Evolutionary conservation across 2,797 vertebrate species (phyloP).

Genomic region (Bucorvus abyssinicus): DNA sequence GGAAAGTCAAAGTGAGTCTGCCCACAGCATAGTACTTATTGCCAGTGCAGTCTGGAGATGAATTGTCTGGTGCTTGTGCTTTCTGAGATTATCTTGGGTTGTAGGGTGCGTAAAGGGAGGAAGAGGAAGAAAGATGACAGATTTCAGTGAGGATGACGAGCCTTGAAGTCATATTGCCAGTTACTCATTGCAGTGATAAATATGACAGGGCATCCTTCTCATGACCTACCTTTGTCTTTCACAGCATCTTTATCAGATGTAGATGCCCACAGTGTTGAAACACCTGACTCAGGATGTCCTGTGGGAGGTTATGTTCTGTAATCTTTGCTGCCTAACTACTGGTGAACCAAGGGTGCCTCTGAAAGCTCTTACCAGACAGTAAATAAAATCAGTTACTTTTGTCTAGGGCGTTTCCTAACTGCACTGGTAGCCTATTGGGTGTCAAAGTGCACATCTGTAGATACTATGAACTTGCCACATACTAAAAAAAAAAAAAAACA

Average conservation of each 20-base stretch:
- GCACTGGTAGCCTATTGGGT: neutral
- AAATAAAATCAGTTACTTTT: conserved; percentile 8
- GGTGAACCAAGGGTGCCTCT: neutral
- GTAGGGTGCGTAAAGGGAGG: neutral
- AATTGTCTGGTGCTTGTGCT: neutral
- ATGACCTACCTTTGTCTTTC: neutral
- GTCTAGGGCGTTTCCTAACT: neutral
- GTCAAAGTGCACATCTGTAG: neutral
- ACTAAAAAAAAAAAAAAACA: neutral
- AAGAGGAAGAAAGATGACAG: neutral
- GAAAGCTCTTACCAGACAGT: neutral
- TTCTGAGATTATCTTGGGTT: neutral
- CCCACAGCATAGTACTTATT: neutral
- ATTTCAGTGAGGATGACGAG: neutral
- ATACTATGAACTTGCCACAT: neutral
- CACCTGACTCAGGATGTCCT: neutral
- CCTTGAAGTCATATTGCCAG: neutral
- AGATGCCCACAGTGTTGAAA: neutral
- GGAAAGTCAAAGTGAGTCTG: neutral
- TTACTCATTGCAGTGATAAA: neutral
- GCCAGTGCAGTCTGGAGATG: neutral
- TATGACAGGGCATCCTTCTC: neutral
- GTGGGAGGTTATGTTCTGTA: neutral
- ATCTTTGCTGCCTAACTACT: neutral
- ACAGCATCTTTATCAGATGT: neutral